Base-by-base conservation (phyloP, 2,888 invertebrate species). In the Keiferia lycopersicella region DNA sequence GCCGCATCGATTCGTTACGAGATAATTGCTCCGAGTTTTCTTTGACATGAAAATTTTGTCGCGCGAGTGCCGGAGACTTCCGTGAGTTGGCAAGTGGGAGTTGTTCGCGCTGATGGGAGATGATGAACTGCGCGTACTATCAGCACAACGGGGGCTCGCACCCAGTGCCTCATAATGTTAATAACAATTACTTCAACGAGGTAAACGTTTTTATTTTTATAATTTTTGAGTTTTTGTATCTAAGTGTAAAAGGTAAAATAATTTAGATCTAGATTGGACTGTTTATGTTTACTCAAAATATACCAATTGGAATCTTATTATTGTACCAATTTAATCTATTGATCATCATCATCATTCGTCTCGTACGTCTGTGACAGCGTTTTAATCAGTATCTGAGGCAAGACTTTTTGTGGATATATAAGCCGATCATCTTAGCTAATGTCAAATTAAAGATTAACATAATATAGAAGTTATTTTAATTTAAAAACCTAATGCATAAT, bases 1-100 rank as follows among this genome's bases (percentile, higher is more conserved):
- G 91, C 81, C 86, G 88, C 88, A 91, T 90, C 91, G 87, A 89
- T 90, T 90, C 91, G 91, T 91, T 84, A 89, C 88, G 83, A 82
- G 84, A 86, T 90, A 91, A 90, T 89, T 88, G 87, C 84, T 86
- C 86, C 82, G 82, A 76, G 73, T 83, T 87, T 87, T 83, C 79
- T 77, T 75, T 74, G 75, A 73, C 68, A 69, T 72, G 70, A 70
- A 71, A 75, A 74, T 79, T 81, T 79, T 80, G 74, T 77, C 75
- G 76, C 82, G 86, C 82, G 87, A 83, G 87, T 81, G 77, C 73
- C 66, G 61, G 63, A 81, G 83, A 81, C 75, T 68, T 73, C 76
- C 76, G 77, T 72, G 79, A 78, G 78, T 69, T 68, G 63, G 68
- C 67, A 70, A 73, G 70, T 66, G 64, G 57, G 68, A 68, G 75